Evolutionary conservation across 2,113 vertebrate genomes (phyloP).

Genomic region (Platanista minor): DNA sequence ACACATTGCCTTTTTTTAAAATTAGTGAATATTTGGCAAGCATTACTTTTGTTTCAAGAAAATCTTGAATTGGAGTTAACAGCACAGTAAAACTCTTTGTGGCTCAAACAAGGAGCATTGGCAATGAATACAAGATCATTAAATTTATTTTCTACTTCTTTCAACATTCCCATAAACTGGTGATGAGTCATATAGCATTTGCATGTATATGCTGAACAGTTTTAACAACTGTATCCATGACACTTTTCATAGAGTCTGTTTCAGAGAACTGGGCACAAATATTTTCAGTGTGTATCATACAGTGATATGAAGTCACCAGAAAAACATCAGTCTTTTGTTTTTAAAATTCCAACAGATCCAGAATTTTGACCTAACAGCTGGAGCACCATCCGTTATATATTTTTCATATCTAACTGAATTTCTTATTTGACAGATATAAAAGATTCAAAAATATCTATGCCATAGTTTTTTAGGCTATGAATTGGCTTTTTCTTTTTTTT

Average conservation of each 20-base stretch:
- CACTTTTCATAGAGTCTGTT: not conserved
- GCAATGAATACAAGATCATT: conserved; percentile 33
- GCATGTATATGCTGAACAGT: not conserved
- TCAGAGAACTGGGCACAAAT: conserved; percentile 25
- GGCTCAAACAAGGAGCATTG: not conserved
- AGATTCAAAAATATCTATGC: not conserved
- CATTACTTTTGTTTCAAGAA: conserved; percentile 39
- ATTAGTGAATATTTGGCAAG: conserved; percentile 17
- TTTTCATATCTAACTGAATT: conserved; percentile 19
- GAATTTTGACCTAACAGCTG: conserved; percentile 1
- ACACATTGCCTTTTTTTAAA: not conserved
- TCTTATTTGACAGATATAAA: conserved; percentile 6
- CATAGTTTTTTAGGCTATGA: not conserved
- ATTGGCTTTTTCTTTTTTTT: not conserved
- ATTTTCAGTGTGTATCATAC: conserved; percentile 31
- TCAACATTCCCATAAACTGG: not conserved
- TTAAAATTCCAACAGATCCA: not conserved
- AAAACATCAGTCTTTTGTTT: conserved; percentile 40
- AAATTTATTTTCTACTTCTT: conserved; percentile 31
- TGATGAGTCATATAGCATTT: conserved; percentile 38
- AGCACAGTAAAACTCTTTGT: conserved; percentile 33
- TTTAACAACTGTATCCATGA: not conserved
- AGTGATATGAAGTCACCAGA: conserved; percentile 22
- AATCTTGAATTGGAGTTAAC: conserved; percentile 30
- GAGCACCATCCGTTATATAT: not conserved